These are phyloP conservation scores for Stegostoma tigrinum DNA, from an alignment of 2,113 vertebrate genomes.

Conservation along the genomic window DNA sequence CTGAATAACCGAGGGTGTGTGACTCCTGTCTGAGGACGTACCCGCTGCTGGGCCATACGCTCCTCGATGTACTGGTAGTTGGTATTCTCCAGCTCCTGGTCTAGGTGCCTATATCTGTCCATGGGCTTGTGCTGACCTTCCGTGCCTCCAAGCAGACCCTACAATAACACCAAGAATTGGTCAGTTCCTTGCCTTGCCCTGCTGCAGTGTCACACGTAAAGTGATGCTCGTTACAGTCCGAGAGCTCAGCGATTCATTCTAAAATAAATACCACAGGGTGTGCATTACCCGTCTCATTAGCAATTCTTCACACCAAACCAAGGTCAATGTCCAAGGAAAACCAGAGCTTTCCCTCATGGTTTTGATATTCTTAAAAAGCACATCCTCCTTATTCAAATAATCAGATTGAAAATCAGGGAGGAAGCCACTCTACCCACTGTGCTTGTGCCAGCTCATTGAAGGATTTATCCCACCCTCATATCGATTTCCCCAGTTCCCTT, in stretches of 20 bases:
- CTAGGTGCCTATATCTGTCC: slow-evolving; percentile 49
- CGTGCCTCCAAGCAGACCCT: slow-evolving; percentile 52
- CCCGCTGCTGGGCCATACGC: slow-evolving; percentile 69
- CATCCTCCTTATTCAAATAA: background rate
- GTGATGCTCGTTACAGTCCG: background rate
- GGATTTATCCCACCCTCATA: background rate
- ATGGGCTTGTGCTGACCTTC: slow-evolving; percentile 41
- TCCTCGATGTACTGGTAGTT: slow-evolving; percentile 64
- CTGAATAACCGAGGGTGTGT: background rate
- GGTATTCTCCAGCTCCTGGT: slow-evolving; percentile 59
- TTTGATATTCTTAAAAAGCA: background rate
- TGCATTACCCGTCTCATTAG: background rate
- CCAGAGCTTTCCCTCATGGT: background rate
- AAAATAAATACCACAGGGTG: no score
- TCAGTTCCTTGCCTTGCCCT: background rate
- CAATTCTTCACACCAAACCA: background rate
- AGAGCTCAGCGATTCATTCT: no score
- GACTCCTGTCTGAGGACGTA: slow-evolving; percentile 39
- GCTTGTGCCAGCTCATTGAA: background rate
- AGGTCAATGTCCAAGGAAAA: background rate
- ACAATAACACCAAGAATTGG: background rate
- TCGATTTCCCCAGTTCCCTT: no score
- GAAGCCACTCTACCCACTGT: background rate
- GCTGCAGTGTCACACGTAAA: background rate
- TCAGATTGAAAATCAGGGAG: background rate